Base-by-base conservation (phyloP, 2,888 invertebrate species). In the Xylota segnis region DNA sequence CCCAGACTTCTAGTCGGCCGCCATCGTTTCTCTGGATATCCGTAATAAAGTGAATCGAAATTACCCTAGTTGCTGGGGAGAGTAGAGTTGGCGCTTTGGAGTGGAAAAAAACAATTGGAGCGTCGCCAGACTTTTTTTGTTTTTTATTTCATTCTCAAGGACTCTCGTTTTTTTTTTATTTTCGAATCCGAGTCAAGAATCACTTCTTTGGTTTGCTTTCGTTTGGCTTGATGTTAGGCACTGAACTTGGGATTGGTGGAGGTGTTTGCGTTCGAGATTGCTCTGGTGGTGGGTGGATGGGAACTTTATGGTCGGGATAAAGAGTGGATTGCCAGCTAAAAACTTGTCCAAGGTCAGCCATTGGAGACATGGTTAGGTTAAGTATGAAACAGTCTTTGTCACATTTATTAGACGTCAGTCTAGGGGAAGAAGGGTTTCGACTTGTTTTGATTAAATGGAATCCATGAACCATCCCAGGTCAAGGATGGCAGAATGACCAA, bases 1-100 rank as follows among this genome's bases (percentile, higher is more conserved):
- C 76, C 76, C 66, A 68, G 76, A 76, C 76, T 68, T 47, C 4
- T 12, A 59, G 76, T 76, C 76, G 58, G 59, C 66, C 59, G 32
- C 23, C 32, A 29, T 9, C 23, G 10, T 27, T 68, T 29, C 43
- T 45, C 18, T 37, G 40, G 10, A 47, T 40, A 29, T 58, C 9
- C 23, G 43, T 47, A 54, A 65, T 45, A 63, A 65, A 66, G 56
- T 65, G 63, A 65, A 65, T 75, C 65, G 27, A 65, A 63, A 32
- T 32, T 52, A 10, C 43, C 27, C 50, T 29, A 3, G 2, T 10
- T 16, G 59, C n/a, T 27, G 10, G 5, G 37, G 9, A 37, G 37
- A 12, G 14, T 23, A 16, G 34, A 47, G 40, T 37, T 32, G 70
- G 37, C 34, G 56, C 5, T 34, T 27, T 14, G 1, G 7, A 43